These are phyloP conservation scores for Heterotilapia buettikoferi DNA, from an alignment of 2,113 vertebrate species.

Conservation along the genomic window DNA sequence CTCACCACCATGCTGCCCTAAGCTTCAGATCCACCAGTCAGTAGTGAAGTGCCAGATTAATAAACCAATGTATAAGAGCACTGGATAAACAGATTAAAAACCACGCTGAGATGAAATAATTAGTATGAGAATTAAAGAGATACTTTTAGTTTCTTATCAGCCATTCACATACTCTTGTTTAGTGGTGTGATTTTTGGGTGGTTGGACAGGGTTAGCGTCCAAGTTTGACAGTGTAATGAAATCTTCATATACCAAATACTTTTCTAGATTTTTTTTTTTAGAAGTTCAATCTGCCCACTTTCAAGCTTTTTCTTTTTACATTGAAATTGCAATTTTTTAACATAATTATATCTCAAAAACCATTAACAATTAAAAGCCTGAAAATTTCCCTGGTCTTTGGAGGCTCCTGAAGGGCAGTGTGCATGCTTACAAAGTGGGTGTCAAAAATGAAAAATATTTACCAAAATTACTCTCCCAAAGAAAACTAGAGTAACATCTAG, in stretches of 20 bases:
- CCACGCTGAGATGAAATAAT: background rate
- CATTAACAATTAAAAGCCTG: background rate
- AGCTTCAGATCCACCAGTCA: background rate
- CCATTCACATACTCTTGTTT: background rate
- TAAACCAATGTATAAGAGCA: background rate
- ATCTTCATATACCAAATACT: background rate
- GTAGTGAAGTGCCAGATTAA: background rate
- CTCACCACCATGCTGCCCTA: background rate
- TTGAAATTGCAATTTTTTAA: background rate
- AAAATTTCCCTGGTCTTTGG: background rate
- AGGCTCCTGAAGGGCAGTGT: background rate
- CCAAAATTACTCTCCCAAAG: background rate
- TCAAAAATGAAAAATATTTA: background rate
- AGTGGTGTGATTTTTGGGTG: background rate
- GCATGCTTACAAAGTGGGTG: background rate
- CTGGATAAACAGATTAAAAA: background rate
- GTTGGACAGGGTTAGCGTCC: background rate
- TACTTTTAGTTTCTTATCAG: background rate
- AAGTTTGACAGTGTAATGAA: background rate
- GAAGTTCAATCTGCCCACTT: background rate
- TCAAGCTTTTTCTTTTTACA: background rate
- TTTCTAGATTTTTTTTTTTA: background rate
- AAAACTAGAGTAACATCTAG: background rate
- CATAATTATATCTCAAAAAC: background rate
- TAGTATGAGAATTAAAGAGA: background rate